Conservation (phyloP, 1,140 invertebrate species). For the Lepidurus apus region DNA sequence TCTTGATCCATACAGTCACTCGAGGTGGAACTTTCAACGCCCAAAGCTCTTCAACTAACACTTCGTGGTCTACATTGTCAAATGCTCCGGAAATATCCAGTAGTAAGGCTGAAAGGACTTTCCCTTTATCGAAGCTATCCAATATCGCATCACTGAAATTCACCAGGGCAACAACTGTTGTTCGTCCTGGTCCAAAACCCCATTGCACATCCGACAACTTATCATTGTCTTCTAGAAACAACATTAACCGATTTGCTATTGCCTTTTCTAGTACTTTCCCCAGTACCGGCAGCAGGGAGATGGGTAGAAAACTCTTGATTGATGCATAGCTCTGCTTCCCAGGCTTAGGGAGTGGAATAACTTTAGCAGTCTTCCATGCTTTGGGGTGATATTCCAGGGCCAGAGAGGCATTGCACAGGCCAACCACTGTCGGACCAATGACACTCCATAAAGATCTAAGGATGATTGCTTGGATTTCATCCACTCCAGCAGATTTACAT, state of each 20-base stretch:
- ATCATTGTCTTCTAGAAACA: not conserved
- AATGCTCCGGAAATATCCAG: slow-evolving; percentile 18
- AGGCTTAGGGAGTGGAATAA: slow-evolving; percentile 19
- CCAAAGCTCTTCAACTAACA: not conserved
- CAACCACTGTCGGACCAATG: not conserved
- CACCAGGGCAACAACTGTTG: slow-evolving; percentile 1
- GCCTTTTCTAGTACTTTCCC: slow-evolving; percentile 26
- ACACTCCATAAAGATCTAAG: not conserved
- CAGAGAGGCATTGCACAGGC: slow-evolving; percentile 8
- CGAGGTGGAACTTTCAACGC: not conserved
- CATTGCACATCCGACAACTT: slow-evolving; percentile 11
- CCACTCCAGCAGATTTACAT: slow-evolving; percentile 22
- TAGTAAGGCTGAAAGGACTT: slow-evolving; percentile 21
- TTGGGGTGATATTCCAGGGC: not conserved
- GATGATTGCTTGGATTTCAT: slow-evolving; percentile 9
- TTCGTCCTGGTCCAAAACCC: slow-evolving; percentile 6
- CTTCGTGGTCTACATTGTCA: slow-evolving; percentile 21
- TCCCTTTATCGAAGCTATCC: slow-evolving; percentile 15
- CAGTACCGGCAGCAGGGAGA: slow-evolving; percentile 13
- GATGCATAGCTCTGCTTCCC: not conserved
- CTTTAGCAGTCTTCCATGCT: slow-evolving; percentile 25
- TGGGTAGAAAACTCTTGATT: not conserved
- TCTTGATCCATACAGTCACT: not conserved
- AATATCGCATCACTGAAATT: not conserved
- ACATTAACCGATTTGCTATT: not conserved